A percentile compares a stretch with the other conserved stretches of the same genome.
Evolutionary conservation across 2,888 invertebrate genomes (phyloP).

Genomic region (Drosophila peninsularis): DNA sequence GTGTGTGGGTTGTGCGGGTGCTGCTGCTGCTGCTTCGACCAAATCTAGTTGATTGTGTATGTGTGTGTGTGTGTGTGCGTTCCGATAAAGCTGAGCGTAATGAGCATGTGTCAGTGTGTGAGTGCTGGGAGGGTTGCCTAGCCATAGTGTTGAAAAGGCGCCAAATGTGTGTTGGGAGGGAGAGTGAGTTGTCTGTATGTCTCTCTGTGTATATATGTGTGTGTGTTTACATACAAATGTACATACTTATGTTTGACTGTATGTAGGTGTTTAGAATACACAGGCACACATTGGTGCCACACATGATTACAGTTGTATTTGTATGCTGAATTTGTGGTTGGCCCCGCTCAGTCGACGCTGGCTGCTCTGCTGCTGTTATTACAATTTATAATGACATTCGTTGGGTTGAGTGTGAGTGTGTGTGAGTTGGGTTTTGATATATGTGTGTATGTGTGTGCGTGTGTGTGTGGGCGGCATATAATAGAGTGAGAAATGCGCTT

Average conservation of each 20-base stretch:
- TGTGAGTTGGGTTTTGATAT: not conserved
- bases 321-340: constrained; percentile 81
- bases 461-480: constrained; percentile 42
- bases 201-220: constrained; percentile 18
- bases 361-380: constrained; percentile 76
- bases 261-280: constrained; percentile 75
- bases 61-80: constrained; percentile 45
- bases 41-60: constrained; percentile 48
- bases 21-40: constrained; percentile 21
- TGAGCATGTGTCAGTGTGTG: constrained; percentile 68
- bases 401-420: constrained; percentile 41
- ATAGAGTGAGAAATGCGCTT: constrained; percentile 70
- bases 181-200: constrained; percentile 18
- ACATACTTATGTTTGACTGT: constrained; percentile 26
- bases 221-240: constrained; percentile 18
- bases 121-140: constrained; percentile 54
- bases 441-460: constrained; percentile 9
- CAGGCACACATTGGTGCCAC: constrained; percentile 51
- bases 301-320: constrained; percentile 78
- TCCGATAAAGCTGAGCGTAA: constrained; percentile 77
- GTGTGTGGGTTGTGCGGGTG: constrained; percentile 48
- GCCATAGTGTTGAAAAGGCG: constrained; percentile 76
- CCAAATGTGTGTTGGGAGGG: constrained; percentile 62
- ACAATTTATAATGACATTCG: constrained; percentile 82
- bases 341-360: constrained; percentile 48